Conservation (phyloP, 2,113 vertebrate genomes). For the Prolemur simus region DNA sequence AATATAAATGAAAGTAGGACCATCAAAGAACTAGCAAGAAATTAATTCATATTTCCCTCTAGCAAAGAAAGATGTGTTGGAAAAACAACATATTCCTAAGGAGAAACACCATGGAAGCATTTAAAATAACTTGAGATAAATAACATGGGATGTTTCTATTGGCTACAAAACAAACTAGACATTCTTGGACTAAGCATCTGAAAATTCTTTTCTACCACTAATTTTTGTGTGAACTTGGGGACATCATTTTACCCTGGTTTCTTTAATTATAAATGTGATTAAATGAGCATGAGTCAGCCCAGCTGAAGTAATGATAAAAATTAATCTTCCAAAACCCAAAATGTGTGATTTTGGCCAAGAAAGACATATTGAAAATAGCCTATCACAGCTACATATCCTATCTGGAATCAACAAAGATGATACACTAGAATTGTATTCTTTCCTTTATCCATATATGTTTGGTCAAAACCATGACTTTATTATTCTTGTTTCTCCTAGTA, state of each 20-base stretch:
- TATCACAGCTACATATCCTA: background rate
- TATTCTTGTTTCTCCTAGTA: background rate
- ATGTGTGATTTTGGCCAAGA: background rate
- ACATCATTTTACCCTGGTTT: background rate
- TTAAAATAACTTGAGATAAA: constrained; percentile 65
- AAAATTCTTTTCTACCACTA: background rate
- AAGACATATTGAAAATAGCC: constrained; percentile 52
- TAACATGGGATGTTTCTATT: background rate
- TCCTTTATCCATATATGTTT: background rate
- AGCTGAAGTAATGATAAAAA: constrained; percentile 36
- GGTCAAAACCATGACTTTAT: background rate
- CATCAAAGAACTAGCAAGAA: constrained; percentile 17
- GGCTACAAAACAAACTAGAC: background rate
- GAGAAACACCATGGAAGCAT: constrained; percentile 20
- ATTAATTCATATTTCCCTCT: constrained; percentile 60
- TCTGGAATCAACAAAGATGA: constrained; percentile 13
- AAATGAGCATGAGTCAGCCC: background rate
- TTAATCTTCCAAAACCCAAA: background rate
- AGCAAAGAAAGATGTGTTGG: background rate
- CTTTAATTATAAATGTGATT: constrained; percentile 30
- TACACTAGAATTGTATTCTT: background rate
- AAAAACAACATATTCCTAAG: constrained; percentile 44
- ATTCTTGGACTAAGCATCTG: background rate
- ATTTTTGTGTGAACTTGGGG: background rate
- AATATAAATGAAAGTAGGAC: constrained; percentile 52